Evolutionary conservation across 2,113 vertebrate species (phyloP).

Genomic region (Riparia riparia): DNA sequence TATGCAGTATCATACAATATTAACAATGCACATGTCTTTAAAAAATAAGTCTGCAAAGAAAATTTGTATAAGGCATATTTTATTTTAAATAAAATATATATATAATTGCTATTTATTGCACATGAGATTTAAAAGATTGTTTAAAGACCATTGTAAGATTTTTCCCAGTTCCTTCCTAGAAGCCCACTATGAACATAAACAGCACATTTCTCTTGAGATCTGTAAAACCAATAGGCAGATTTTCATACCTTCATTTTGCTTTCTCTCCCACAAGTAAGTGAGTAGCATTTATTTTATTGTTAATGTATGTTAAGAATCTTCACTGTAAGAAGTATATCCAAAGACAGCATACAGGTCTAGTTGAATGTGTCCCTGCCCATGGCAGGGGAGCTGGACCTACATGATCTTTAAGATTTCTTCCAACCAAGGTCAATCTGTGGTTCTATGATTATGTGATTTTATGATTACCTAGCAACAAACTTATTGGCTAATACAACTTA

Average conservation of each 20-base stretch:
- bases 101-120: background rate
- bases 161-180: background rate
- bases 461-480: background rate
- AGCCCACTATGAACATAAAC: rapidly evolving
- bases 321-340: background rate
- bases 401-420: background rate
- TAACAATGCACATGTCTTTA: rapidly evolving
- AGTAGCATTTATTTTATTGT: background rate
- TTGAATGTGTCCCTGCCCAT: background rate
- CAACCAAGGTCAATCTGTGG: background rate
- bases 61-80: background rate
- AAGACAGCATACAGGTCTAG: background rate
- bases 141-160: background rate
- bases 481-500: background rate
- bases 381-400: background rate
- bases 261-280: background rate
- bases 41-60: background rate
- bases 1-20: background rate
- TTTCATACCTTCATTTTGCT: background rate
- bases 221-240: background rate
- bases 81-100: background rate
- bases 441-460: background rate
- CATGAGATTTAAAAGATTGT: background rate
- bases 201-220: background rate
- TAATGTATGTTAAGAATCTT: background rate